Conservation (phyloP, 2,113 vertebrate genomes). For the Excalfactoria chinensis region DNA sequence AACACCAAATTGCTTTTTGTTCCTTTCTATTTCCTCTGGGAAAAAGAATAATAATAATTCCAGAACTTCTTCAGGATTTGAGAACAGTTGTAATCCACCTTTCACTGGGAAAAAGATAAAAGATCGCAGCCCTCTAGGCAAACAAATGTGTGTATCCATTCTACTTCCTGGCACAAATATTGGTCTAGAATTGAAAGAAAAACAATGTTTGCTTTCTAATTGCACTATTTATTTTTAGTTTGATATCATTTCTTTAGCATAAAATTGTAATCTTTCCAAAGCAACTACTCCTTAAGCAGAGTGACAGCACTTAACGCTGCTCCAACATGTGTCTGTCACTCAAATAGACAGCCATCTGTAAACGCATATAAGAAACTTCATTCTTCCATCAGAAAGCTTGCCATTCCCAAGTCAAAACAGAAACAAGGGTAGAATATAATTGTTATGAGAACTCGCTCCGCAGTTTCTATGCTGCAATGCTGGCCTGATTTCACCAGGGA, state of each 20-base stretch:
- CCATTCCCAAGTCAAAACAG: constrained; percentile 4
- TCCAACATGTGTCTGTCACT: constrained; percentile 29
- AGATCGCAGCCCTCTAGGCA: neutral
- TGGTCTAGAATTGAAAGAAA: neutral
- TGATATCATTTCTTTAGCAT: constrained; percentile 11
- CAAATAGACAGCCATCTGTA: constrained; percentile 6
- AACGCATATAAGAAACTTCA: neutral
- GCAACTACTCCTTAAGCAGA: neutral
- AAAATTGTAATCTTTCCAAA: neutral
- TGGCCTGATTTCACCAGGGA: neutral
- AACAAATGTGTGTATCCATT: neutral
- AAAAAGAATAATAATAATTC: neutral
- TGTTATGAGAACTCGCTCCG: neutral
- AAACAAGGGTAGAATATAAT: constrained; percentile 1
- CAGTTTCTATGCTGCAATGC: neutral
- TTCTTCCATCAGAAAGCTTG: constrained; percentile 4
- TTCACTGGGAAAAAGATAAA: neutral
- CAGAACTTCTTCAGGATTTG: neutral
- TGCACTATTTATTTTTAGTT: neutral
- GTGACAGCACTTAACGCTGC: neutral
- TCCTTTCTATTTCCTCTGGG: constrained; percentile 3
- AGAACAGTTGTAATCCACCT: neutral
- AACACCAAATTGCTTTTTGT: constrained; percentile 51
- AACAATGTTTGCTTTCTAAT: neutral
- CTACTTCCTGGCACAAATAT: neutral